These are phyloP conservation scores for Origma solitaria DNA, from an alignment of 2,113 vertebrate genomes.

Conservation along the genomic window DNA sequence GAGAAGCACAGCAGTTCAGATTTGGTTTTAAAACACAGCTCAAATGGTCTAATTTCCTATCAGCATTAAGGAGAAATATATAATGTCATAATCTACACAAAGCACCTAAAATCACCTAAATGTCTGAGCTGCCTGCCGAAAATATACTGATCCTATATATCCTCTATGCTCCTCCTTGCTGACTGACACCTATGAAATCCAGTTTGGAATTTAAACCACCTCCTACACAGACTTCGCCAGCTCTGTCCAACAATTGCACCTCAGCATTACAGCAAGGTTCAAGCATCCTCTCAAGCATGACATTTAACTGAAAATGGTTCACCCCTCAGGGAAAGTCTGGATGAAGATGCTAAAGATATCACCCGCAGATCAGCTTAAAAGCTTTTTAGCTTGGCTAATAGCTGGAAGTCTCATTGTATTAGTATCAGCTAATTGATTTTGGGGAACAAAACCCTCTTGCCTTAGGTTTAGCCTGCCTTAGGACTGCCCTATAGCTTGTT, in stretches of 20 bases:
- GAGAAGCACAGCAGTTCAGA: neutral
- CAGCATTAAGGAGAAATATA: neutral
- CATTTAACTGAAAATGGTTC: neutral
- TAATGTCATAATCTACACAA: neutral
- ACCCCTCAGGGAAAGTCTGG: neutral
- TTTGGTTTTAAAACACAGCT: neutral
- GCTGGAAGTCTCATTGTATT: neutral
- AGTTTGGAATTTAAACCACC: neutral
- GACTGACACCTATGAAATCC: neutral
- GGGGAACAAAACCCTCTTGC: neutral
- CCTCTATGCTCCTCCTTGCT: neutral
- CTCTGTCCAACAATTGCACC: neutral
- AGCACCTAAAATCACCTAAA: neutral
- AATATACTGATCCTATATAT: neutral
- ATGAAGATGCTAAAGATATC: constrained; percentile 35
- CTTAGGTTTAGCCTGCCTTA: neutral
- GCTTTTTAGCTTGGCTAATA: neutral
- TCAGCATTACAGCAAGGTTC: neutral
- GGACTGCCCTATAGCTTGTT: neutral
- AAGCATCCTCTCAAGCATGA: neutral
- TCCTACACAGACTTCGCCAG: neutral
- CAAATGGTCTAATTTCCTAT: neutral
- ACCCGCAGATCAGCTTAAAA: constrained; percentile 12
- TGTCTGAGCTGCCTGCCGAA: neutral
- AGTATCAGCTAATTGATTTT: constrained; percentile 11